These are phyloP conservation scores for Echiichthys vipera DNA, from an alignment of 2,797 vertebrate genomes.

Conservation along the genomic window DNA sequence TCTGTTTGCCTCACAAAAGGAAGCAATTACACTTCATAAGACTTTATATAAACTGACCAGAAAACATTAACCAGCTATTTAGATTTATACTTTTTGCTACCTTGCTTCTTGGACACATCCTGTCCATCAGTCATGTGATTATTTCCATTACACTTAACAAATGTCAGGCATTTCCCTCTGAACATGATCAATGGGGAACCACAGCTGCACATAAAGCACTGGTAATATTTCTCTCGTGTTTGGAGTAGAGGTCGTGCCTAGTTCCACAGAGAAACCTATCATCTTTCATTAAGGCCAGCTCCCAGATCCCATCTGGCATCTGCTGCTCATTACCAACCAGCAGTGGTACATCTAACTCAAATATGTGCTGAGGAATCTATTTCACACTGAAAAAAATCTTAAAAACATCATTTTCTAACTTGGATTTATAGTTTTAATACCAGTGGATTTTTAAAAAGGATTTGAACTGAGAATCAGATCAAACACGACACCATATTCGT, in stretches of 20 bases:
- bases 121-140: slow-evolving; percentile 63
- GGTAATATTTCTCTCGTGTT: slow-evolving; percentile 69
- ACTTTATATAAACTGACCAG: slow-evolving; percentile 4
- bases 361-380: slow-evolving; percentile 70
- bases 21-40: slow-evolving; percentile 14
- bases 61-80: slow-evolving; percentile 14
- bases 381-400: slow-evolving; percentile 45
- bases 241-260: slow-evolving; percentile 64
- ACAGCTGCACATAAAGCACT: slow-evolving; percentile 58
- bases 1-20: slow-evolving; percentile 15
- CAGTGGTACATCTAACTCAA: slow-evolving; percentile 68
- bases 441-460: neutral
- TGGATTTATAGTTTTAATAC: slow-evolving; percentile 26
- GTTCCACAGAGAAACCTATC: slow-evolving; percentile 74
- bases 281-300: slow-evolving; percentile 78
- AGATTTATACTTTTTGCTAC: slow-evolving; percentile 27
- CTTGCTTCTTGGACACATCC: slow-evolving; percentile 42
- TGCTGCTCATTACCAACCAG: slow-evolving; percentile 80
- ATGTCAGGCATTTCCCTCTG: slow-evolving; percentile 72
- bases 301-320: slow-evolving; percentile 80
- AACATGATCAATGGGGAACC: slow-evolving; percentile 67
- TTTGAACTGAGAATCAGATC: slow-evolving; percentile 15
- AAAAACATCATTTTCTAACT: slow-evolving; percentile 42
- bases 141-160: slow-evolving; percentile 68
- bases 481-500: slow-evolving; percentile 10